phyloP scores from a whole-genome alignment of 2,888 invertebrate species.

The Neria commutata region DNA sequence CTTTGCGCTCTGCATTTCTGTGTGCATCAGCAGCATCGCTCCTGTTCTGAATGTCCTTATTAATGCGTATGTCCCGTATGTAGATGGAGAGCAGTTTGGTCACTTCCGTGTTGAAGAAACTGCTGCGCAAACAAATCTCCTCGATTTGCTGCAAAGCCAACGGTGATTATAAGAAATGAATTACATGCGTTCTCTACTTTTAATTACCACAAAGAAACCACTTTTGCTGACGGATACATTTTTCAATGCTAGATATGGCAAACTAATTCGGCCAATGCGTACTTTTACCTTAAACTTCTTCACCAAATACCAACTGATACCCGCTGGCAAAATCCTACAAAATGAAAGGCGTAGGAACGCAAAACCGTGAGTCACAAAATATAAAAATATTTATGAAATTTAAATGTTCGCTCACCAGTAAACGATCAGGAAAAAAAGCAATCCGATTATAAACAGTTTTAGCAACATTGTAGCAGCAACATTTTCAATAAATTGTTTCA shows the following conservation, averaged over 20 bases:
- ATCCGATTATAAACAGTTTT: conserved; percentile 45
- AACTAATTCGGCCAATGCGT: conserved; percentile 80
- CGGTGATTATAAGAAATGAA: conserved; percentile 5
- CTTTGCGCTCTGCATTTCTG: conserved; percentile 56
- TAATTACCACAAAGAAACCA: conserved; percentile 76
- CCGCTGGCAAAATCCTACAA: conserved; percentile 75
- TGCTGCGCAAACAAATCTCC: conserved; percentile 83
- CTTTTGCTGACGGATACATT: conserved; percentile 82
- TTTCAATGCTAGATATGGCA: conserved; percentile 75
- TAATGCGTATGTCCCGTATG: conserved; percentile 80
- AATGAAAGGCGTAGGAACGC: conserved; percentile 17
- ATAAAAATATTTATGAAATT: not conserved
- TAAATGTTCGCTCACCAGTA: conserved; percentile 49
- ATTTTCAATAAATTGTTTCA: too few relatives aligned
- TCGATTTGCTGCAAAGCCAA: conserved; percentile 73
- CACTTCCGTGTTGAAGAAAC: conserved; percentile 86
- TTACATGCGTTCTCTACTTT: conserved; percentile 1
- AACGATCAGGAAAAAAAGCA: conserved; percentile 47
- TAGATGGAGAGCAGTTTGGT: conserved; percentile 83
- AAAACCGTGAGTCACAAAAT: not conserved
- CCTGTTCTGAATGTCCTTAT: conserved; percentile 72
- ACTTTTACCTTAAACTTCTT: conserved; percentile 80
- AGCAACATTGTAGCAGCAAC: conserved; percentile 50
- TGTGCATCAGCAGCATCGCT: conserved; percentile 43
- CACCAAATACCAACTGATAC: conserved; percentile 80